Percentiles rank a stretch among this genome's conserved stretches.
Evolutionary conservation across 2,797 vertebrate species (phyloP).

Genomic region (Fistularia tabacaria): DNA sequence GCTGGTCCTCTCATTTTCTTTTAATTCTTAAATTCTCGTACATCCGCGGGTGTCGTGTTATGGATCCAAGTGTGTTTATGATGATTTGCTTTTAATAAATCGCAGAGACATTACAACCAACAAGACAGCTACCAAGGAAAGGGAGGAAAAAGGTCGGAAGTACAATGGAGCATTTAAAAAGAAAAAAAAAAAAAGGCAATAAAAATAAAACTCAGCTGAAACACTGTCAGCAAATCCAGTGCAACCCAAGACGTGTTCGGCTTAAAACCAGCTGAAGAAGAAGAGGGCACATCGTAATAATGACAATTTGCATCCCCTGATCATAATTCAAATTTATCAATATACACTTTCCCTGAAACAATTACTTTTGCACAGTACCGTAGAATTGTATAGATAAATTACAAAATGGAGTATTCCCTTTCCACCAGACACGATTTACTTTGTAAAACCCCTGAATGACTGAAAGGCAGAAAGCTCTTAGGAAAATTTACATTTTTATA

Average conservation of each 20-base stretch:
- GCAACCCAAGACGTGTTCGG: slow-evolving; percentile 76
- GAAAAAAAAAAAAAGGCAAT: slow-evolving; percentile 34
- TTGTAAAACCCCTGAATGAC: slow-evolving; percentile 72
- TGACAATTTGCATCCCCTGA: slow-evolving; percentile 70
- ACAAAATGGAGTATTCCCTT: slow-evolving; percentile 75
- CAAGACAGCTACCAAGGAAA: slow-evolving; percentile 64
- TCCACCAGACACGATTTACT: slow-evolving; percentile 68
- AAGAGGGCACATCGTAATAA: slow-evolving; percentile 68
- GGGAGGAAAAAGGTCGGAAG: slow-evolving; percentile 24
- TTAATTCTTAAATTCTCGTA: slow-evolving; percentile 36
- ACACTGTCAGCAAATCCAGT: slow-evolving; percentile 80
- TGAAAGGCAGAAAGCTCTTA: slow-evolving; percentile 65
- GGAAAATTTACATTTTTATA: slow-evolving; percentile 66
- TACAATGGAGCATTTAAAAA: slow-evolving; percentile 62
- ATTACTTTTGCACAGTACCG: slow-evolving; percentile 80
- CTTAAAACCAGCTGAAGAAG: slow-evolving; percentile 60
- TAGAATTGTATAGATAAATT: slow-evolving; percentile 72
- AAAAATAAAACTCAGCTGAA: slow-evolving; percentile 52
- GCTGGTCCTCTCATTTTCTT: slow-evolving; percentile 52
- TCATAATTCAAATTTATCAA: slow-evolving; percentile 66
- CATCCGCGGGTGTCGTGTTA: slow-evolving; percentile 58
- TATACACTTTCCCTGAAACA: slow-evolving; percentile 76
- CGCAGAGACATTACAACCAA: slow-evolving; percentile 68
- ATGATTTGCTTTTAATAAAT: slow-evolving; percentile 68
- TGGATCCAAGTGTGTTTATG: slow-evolving; percentile 69